Percentiles rank a stretch among this genome's conserved stretches.
Evolutionary conservation across 2,113 vertebrate species (phyloP).

Genomic region (Callorhinus ursinus): DNA sequence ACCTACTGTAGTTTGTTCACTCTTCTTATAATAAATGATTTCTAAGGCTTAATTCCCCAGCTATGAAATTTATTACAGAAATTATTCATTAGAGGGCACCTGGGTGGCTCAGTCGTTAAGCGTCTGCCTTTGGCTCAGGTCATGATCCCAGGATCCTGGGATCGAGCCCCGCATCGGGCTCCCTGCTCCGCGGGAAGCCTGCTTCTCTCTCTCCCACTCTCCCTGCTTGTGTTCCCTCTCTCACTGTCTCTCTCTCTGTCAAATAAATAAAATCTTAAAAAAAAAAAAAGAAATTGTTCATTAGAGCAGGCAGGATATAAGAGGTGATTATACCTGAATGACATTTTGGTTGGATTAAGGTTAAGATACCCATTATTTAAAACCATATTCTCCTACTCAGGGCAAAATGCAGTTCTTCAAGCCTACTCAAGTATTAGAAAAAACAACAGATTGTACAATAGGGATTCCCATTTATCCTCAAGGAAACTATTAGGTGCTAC

Average conservation of each 20-base stretch:
- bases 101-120: too few relatives aligned
- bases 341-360: not conserved
- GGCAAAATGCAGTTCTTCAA: not conserved
- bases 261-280: too few relatives aligned
- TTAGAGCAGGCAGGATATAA: not conserved
- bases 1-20: not conserved
- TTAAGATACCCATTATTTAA: not conserved
- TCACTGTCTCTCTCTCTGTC: too few relatives aligned
- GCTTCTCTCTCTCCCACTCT: too few relatives aligned
- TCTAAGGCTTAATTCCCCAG: slow-evolving; percentile 10
- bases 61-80: slow-evolving; percentile 43
- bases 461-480: not conserved
- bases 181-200: too few relatives aligned
- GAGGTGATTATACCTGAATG: not conserved
- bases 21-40: slow-evolving; percentile 29
- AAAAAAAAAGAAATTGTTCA: not conserved
- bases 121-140: too few relatives aligned
- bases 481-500: not conserved
- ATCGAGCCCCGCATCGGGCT: too few relatives aligned
- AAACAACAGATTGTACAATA: not conserved
- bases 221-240: too few relatives aligned
- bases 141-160: too few relatives aligned
- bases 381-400: not conserved
- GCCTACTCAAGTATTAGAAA: not conserved
- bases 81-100: not conserved